phyloP scores from a whole-genome alignment of 1,140 invertebrate species.

The Helicoverpa armigera region DNA sequence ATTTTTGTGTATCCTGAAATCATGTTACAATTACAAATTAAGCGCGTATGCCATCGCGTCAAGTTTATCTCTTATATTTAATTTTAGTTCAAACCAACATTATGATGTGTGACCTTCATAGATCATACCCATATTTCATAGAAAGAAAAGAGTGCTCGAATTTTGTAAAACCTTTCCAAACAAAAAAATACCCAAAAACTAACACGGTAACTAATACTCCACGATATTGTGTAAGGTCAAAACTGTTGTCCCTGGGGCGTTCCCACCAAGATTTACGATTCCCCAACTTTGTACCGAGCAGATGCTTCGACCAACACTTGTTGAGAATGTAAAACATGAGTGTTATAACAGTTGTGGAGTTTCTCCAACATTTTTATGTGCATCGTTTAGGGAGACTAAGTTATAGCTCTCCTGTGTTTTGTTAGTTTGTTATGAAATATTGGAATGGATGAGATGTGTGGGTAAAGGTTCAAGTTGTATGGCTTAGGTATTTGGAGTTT shows the following conservation, averaged over 20 bases:
- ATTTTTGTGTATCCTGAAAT: too few relatives aligned
- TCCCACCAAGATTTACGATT: slow-evolving; percentile 44
- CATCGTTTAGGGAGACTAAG: slow-evolving; percentile 28
- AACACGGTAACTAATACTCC: slow-evolving; percentile 38
- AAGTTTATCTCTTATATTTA: too few relatives aligned
- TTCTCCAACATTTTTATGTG: slow-evolving; percentile 31
- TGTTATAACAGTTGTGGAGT: slow-evolving; percentile 42
- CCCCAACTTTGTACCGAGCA: slow-evolving; percentile 29
- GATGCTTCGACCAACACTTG: slow-evolving; percentile 41
- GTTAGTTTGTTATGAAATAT: not conserved
- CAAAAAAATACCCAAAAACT: not conserved
- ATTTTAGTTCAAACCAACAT: too few relatives aligned
- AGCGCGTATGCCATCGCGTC: too few relatives aligned
- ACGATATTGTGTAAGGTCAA: slow-evolving; percentile 45
- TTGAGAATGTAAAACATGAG: slow-evolving; percentile 51
- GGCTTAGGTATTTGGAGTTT: too few relatives aligned
- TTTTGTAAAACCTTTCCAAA: not conserved
- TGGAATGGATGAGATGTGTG: not conserved
- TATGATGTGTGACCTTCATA: too few relatives aligned
- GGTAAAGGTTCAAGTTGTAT: not conserved
- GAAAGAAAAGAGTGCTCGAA: not conserved
- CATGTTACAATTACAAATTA: too few relatives aligned
- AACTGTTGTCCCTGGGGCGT: slow-evolving; percentile 39
- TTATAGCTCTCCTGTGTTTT: slow-evolving; percentile 31
- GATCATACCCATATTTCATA: too few relatives aligned